Evolutionary conservation across 1,140 invertebrate species (phyloP).

Genomic region (Drosophila tropicalis): DNA sequence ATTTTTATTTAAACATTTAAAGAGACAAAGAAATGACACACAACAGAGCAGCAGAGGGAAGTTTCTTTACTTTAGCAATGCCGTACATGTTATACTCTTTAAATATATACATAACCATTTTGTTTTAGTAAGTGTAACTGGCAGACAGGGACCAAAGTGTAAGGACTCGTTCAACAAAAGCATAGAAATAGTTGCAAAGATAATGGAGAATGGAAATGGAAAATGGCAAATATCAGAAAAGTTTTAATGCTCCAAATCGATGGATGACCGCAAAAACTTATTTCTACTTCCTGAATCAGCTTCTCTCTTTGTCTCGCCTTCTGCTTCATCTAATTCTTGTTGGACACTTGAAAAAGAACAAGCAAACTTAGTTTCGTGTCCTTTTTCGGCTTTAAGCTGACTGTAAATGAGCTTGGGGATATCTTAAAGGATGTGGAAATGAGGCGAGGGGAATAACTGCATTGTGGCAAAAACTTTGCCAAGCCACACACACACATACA

Average conservation of each 20-base stretch:
- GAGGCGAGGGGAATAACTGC: slow-evolving; percentile 23
- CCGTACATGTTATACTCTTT: too few species aligned
- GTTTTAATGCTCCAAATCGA: slow-evolving; percentile 79
- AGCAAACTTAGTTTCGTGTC: slow-evolving; percentile 53
- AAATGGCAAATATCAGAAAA: slow-evolving; percentile 74
- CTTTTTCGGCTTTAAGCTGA: slow-evolving; percentile 44
- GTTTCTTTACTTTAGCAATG: too few species aligned
- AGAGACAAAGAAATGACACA: neutral
- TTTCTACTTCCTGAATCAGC: slow-evolving; percentile 7
- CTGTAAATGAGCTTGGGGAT: slow-evolving; percentile 69
- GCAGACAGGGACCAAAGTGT: neutral
- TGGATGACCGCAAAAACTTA: slow-evolving; percentile 71
- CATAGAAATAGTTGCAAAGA: slow-evolving; percentile 23
- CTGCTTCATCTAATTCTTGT: slow-evolving; percentile 26
- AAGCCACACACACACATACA: slow-evolving; percentile 11
- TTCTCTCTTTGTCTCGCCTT: neutral
- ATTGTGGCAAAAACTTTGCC: slow-evolving; percentile 63
- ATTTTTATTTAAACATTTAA: slow-evolving; percentile 2
- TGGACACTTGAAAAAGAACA: slow-evolving; percentile 66
- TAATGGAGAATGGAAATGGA: slow-evolving; percentile 39
- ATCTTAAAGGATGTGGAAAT: neutral
- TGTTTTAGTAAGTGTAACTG: neutral
- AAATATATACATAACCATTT: neutral
- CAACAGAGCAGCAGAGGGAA: too few species aligned
- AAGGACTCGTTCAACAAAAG: neutral